Conservation (phyloP, 2,113 vertebrate species). For the Zosterops borbonicus region DNA sequence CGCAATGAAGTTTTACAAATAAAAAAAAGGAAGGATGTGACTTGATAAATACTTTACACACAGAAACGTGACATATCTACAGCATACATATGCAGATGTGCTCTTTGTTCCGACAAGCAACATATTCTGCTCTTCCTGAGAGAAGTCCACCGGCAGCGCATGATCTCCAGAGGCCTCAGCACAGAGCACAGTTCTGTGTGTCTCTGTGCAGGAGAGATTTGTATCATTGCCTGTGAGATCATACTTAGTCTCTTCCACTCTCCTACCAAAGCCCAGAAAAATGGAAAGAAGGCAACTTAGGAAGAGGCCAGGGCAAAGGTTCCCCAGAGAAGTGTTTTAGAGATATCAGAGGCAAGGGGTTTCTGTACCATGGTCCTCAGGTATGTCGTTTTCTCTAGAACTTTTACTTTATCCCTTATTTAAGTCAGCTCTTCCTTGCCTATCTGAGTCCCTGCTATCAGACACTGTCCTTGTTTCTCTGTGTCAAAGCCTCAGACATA, state of each 20-base stretch:
- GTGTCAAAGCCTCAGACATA: not conserved
- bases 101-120: not conserved
- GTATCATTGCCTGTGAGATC: not conserved
- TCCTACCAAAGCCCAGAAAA: not conserved
- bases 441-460: not conserved
- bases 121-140: not conserved
- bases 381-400: not conserved
- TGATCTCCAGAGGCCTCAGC: not conserved
- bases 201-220: not conserved
- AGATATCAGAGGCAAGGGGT: not conserved
- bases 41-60: slow-evolving; percentile 29
- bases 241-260: not conserved
- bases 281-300: not conserved
- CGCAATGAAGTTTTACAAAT: slow-evolving; percentile 12
- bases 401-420: not conserved
- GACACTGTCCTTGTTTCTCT: not conserved
- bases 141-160: not conserved
- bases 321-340: not conserved
- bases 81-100: not conserved
- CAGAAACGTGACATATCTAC: not conserved
- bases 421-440: not conserved
- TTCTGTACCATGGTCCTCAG: accelerated
- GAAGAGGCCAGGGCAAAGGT: not conserved
- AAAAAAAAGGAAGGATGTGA: not conserved
- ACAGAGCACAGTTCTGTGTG: accelerated